Evolutionary conservation across 2,113 vertebrate species (phyloP), one percentile per base, ranked within the genome.

Genomic region (Nothoprocta pentlandii): DNA sequence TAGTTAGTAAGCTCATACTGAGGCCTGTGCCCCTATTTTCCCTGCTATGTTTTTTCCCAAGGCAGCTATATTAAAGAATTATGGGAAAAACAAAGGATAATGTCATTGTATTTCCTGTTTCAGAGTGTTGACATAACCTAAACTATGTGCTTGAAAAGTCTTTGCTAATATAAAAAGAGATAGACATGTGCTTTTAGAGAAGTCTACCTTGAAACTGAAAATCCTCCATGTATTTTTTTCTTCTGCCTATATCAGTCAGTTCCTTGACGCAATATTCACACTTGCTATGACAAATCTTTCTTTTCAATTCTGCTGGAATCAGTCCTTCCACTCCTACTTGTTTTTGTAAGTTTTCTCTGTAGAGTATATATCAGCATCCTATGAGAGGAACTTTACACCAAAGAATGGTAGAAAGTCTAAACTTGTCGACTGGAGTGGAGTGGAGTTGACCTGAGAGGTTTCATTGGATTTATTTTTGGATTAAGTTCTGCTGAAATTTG

Each of bases 231-330:
- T 49, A 22, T 23, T 49, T 22, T 46, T 46, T 46, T n/a, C 73
- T 79, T 21, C 16, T 12, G 22, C 3, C 32, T 36, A 25, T 83
- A 59, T 59, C 42, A 86, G 16, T 68, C 71, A 3, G 30, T 73
- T 86, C 46, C 26, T 71, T 59, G 32, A 34, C 0, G 0, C 10
- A 70, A 23, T 6, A 58, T 49, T 82, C 53, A 47, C 13, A 25
- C 25, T 67, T 49, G 22, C 30, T 76, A 12, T 44, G 30, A 63
- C 25, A 68, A 53, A 47, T 1, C 2, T 25, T 41, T 42, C 42
- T 21, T 47, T 56, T 10, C 8, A 17, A 3, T 47, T 83, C 26
- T 83, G 1, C 19, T 83, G 39, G n/a, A 76, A 14, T 59, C 3
- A 53, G 4, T 69, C 14, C 14, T 36, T 69, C 12, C 32, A 19